phyloP scores from a whole-genome alignment of 2,888 invertebrate species.

The Melikaiella ostensackeni region DNA sequence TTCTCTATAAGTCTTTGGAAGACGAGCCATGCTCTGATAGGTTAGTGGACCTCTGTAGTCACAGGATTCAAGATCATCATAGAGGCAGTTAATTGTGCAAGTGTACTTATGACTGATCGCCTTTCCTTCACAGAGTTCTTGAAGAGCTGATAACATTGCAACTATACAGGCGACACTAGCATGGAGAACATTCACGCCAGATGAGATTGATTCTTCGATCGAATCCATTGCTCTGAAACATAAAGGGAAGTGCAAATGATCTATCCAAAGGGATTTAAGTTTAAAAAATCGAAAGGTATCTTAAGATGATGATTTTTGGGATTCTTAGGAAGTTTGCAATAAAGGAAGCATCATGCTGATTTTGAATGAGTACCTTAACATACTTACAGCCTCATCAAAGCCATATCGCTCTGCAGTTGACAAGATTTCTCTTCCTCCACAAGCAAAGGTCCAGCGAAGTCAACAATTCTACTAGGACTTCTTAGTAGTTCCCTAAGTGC shows the following conservation, averaged over 20 bases:
- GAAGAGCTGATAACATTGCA: constrained; percentile 89
- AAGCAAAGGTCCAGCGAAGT: constrained; percentile 81
- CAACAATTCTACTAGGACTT: constrained; percentile 88
- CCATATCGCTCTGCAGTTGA: constrained; percentile 87
- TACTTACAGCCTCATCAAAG: constrained; percentile 87
- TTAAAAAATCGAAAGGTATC: too few species aligned
- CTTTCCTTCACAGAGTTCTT: constrained; percentile 87
- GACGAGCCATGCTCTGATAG: constrained; percentile 89
- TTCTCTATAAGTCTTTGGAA: constrained; percentile 84
- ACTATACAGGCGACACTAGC: constrained; percentile 91
- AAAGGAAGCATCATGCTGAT: not conserved
- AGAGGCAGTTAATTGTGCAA: constrained; percentile 71
- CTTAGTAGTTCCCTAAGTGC: constrained; percentile 89
- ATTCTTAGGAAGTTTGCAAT: too few species aligned
- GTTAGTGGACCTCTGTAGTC: constrained; percentile 92
- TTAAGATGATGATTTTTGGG: not conserved
- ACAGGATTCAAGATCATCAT: constrained; percentile 74
- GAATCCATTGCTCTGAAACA: constrained; percentile 90
- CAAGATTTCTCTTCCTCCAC: constrained; percentile 81
- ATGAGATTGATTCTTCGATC: constrained; percentile 93
- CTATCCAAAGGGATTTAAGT: too few species aligned
- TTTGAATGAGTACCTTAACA: not conserved
- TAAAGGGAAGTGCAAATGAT: not conserved
- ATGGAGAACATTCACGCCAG: constrained; percentile 86
- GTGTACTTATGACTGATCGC: constrained; percentile 81